Percentiles rank a stretch among this genome's conserved stretches.
These are phyloP conservation scores for Pseudonaja textilis DNA, from an alignment of 2,113 vertebrate genomes.

Conservation along the genomic window DNA sequence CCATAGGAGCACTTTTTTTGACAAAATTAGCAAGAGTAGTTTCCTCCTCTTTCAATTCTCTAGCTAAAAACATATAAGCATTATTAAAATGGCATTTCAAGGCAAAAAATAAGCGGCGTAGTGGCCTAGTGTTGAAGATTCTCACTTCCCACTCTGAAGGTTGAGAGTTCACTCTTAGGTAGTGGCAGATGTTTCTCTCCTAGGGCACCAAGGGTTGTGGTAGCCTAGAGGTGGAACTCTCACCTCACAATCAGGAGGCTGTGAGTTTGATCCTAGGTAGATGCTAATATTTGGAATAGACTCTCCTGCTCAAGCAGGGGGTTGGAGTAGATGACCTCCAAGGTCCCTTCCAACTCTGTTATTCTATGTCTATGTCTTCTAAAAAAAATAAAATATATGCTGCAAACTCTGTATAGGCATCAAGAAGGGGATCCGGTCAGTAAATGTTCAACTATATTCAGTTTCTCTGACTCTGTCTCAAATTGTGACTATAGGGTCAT, in stretches of 20 bases:
- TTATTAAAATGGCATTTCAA: conserved; percentile 52
- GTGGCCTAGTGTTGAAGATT: not conserved
- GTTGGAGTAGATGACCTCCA: too few species aligned
- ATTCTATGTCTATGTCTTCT: too few species aligned
- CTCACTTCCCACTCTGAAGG: not conserved
- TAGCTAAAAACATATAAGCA: not conserved
- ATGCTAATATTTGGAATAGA: too few species aligned
- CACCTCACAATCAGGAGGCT: too few species aligned
- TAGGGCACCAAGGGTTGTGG: not conserved
- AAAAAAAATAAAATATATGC: not conserved
- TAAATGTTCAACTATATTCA: not conserved
- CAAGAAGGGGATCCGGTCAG: not conserved
- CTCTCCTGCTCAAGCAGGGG: too few species aligned
- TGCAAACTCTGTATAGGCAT: not conserved
- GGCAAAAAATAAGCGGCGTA: conserved; percentile 34
- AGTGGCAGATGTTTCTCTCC: not conserved
- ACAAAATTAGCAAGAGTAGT: not conserved
- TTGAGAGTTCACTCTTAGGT: not conserved
- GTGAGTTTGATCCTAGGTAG: too few species aligned
- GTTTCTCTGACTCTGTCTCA: not conserved
- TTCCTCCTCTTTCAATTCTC: fast-evolving
- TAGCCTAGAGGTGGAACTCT: too few species aligned
- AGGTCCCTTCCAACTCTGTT: too few species aligned
- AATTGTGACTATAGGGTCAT: not conserved
- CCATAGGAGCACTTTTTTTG: not conserved